Evolutionary conservation across 2,113 vertebrate species (phyloP).

Genomic region (Pygoscelis antarcticus): DNA sequence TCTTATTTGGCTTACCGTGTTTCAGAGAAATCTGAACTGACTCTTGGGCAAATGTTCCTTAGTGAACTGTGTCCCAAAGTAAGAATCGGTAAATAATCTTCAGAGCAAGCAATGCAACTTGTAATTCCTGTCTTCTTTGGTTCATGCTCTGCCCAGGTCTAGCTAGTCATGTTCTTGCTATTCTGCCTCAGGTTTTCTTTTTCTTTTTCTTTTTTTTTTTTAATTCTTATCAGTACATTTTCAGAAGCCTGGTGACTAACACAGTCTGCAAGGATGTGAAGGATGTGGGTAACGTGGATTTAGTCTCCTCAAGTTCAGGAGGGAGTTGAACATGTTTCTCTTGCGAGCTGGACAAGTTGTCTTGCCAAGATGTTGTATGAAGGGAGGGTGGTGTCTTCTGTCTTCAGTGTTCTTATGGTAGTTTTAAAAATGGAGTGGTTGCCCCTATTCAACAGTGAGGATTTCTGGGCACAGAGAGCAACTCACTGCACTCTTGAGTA

Average conservation of each 20-base stretch:
- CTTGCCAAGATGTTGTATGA: neutral
- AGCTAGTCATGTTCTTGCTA: neutral
- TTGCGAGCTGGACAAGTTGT: neutral
- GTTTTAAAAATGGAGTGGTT: neutral
- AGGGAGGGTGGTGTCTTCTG: neutral
- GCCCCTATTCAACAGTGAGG: neutral
- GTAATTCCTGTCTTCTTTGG: neutral
- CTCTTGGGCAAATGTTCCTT: neutral
- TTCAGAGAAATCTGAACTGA: neutral
- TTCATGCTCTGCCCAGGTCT: neutral
- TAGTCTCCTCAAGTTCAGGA: neutral
- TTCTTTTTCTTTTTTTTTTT: neutral
- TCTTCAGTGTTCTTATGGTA: neutral
- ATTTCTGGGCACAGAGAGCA: neutral
- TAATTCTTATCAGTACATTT: neutral
- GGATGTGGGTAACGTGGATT: neutral
- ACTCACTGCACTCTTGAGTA: neutral
- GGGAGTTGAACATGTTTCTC: neutral
- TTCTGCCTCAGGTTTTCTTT: neutral
- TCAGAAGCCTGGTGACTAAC: neutral
- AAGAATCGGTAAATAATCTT: neutral
- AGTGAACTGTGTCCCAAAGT: neutral
- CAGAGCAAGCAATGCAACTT: neutral
- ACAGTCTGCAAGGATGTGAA: neutral
- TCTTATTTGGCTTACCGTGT: neutral